phyloP scores from a whole-genome alignment of 1,140 invertebrate species.

The Proales similis region DNA sequence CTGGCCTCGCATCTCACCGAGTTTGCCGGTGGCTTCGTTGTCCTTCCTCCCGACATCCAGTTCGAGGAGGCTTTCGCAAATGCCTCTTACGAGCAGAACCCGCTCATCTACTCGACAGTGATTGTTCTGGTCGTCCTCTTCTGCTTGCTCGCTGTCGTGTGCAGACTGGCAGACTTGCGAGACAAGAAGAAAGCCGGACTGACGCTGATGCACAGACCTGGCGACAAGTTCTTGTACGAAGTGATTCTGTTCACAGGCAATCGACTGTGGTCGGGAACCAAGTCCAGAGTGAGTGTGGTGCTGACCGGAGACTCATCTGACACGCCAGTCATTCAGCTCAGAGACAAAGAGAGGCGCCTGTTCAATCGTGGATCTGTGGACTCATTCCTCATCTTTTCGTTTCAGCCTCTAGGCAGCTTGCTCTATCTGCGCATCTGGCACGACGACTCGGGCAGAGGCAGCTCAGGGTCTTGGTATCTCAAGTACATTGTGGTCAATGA shows the following conservation, averaged over 20 bases:
- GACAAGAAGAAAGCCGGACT: conserved; percentile 47
- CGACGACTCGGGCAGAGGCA: conserved; percentile 56
- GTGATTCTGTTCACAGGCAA: conserved; percentile 57
- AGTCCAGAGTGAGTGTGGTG: conserved; percentile 56
- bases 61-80: conserved; percentile 51
- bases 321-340: conserved; percentile 53
- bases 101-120: conserved; percentile 57
- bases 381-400: conserved; percentile 56
- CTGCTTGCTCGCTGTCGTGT: conserved; percentile 53
- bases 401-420: conserved; percentile 54
- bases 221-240: conserved; percentile 58
- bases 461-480: conserved; percentile 56
- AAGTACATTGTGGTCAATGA: conserved; percentile 56
- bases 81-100: conserved; percentile 57
- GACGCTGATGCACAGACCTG: conserved; percentile 49
- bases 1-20: conserved; percentile 50
- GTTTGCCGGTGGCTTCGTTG: conserved; percentile 50
- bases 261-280: conserved; percentile 53
- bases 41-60: conserved; percentile 52
- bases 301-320: conserved; percentile 56
- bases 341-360: conserved; percentile 49
- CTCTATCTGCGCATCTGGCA: conserved; percentile 58
- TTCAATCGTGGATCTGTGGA: conserved; percentile 53
- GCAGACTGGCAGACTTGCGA: conserved; percentile 53
- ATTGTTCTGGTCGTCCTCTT: conserved; percentile 55